These are phyloP conservation scores for Melieria crassipennis DNA, from an alignment of 2,888 invertebrate genomes.

Conservation along the genomic window DNA sequence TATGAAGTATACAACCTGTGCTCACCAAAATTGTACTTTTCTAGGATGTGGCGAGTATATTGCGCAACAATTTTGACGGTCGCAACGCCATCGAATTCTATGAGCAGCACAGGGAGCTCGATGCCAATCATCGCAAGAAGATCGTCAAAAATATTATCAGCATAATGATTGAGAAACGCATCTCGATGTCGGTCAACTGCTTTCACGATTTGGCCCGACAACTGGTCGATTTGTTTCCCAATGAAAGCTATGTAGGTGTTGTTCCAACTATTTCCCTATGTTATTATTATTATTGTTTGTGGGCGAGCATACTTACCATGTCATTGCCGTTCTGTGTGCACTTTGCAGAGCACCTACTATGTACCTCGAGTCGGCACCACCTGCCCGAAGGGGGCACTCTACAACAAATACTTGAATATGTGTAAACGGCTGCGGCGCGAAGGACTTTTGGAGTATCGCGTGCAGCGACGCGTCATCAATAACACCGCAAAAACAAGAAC, in stretches of 20 bases:
- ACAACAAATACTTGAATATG: slow-evolving; percentile 44
- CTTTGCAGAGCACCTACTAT: slow-evolving; percentile 42
- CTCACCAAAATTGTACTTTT: background rate
- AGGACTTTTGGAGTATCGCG: slow-evolving; percentile 32
- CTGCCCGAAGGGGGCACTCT: slow-evolving; percentile 43
- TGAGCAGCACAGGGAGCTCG: slow-evolving; percentile 40
- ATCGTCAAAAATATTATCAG: slow-evolving; percentile 40
- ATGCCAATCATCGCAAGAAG: slow-evolving; percentile 39
- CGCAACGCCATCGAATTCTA: slow-evolving; percentile 41
- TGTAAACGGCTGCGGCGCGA: slow-evolving; percentile 26
- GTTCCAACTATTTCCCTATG: background rate
- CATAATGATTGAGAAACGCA: slow-evolving; percentile 37
- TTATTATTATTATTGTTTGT: background rate
- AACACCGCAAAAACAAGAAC: too few relatives aligned
- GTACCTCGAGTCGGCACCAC: slow-evolving; percentile 35
- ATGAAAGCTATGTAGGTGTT: slow-evolving; percentile 37
- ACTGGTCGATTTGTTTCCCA: slow-evolving; percentile 44
- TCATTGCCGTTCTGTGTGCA: background rate
- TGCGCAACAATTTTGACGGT: slow-evolving; percentile 32
- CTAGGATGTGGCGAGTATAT: slow-evolving; percentile 31
- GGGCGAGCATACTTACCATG: background rate
- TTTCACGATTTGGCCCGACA: slow-evolving; percentile 43
- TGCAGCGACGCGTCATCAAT: too few relatives aligned
- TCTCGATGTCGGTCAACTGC: slow-evolving; percentile 34
- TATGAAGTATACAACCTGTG: background rate